Conservation (phyloP, 2,888 invertebrate genomes). For the Parascotia fuliginaria region DNA sequence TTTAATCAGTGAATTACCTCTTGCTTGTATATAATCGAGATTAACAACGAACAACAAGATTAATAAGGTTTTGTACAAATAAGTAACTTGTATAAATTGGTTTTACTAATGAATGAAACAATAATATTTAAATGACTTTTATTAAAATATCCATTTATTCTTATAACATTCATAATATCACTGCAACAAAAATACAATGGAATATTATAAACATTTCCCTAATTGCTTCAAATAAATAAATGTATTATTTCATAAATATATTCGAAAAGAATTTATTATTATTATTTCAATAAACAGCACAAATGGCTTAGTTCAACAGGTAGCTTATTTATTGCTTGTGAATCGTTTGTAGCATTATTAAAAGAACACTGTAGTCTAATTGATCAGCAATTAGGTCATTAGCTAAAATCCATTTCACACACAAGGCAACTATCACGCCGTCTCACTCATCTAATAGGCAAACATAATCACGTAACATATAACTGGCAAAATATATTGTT, state of each 20-base stretch:
- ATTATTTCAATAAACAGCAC: constrained; percentile 48
- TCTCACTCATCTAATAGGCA: constrained; percentile 56
- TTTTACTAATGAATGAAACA: constrained; percentile 53
- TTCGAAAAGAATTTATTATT: constrained; percentile 55
- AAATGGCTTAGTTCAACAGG: constrained; percentile 49
- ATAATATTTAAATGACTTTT: constrained; percentile 83
- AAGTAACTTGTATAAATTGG: background rate
- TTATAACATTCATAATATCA: constrained; percentile 86
- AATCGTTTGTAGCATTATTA: constrained; percentile 30
- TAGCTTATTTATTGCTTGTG: constrained; percentile 48
- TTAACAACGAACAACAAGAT: constrained; percentile 15
- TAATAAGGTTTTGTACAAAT: no score
- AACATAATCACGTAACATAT: constrained; percentile 47
- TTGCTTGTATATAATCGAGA: no score
- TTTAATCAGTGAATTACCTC: no score
- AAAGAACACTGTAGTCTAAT: constrained; percentile 34
- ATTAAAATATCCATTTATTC: constrained; percentile 87
- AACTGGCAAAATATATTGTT: constrained; percentile 51
- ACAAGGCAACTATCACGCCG: constrained; percentile 57
- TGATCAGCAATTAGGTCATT: constrained; percentile 55
- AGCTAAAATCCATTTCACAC: constrained; percentile 55
- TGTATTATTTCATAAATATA: constrained; percentile 71
- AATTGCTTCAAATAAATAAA: constrained; percentile 81
- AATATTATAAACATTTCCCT: constrained; percentile 83
- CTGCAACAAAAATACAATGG: constrained; percentile 86